phyloP scores from a whole-genome alignment of 2,888 invertebrate species.

The Andrena bicolor region DNA sequence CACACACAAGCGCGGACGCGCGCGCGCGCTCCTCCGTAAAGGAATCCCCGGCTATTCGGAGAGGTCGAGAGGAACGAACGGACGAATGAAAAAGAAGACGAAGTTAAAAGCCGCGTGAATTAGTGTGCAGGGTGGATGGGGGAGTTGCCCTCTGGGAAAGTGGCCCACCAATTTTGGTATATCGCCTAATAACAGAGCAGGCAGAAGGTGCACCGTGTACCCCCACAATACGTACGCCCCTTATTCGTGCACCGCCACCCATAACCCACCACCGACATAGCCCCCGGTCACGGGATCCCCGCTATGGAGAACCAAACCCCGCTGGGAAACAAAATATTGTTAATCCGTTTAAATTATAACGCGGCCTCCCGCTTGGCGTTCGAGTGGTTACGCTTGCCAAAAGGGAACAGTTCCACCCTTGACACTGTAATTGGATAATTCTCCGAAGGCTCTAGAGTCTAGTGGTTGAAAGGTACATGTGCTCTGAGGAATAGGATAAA shows the following conservation, averaged over 20 bases:
- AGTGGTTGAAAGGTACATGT: not conserved
- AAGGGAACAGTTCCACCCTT: slow-evolving; percentile 7
- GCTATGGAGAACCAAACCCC: slow-evolving; percentile 33
- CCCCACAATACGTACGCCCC: slow-evolving; percentile 63
- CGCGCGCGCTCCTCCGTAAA: slow-evolving; percentile 28
- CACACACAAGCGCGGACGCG: slow-evolving; percentile 28
- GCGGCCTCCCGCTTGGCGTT: slow-evolving; percentile 19
- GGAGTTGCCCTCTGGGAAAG: slow-evolving; percentile 74
- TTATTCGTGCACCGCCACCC: slow-evolving; percentile 61
- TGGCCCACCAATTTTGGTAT: slow-evolving; percentile 82
- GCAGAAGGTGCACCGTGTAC: slow-evolving; percentile 64
- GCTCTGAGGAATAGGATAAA: not conserved
- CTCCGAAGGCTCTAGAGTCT: not conserved
- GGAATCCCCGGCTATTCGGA: slow-evolving; percentile 42
- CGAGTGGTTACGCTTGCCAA: not conserved
- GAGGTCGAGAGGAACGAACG: slow-evolving; percentile 1
- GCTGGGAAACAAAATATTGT: slow-evolving; percentile 66
- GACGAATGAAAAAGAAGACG: slow-evolving; percentile 14
- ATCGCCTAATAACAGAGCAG: slow-evolving; percentile 83
- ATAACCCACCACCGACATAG: slow-evolving; percentile 66
- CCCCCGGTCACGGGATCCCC: slow-evolving; percentile 59
- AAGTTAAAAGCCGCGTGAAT: slow-evolving; percentile 77
- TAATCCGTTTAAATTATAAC: slow-evolving; percentile 69
- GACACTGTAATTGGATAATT: slow-evolving; percentile 24
- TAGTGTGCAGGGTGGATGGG: slow-evolving; percentile 72